Base-by-base conservation (phyloP, 2,888 invertebrate species). In the Aricia artaxerxes region DNA sequence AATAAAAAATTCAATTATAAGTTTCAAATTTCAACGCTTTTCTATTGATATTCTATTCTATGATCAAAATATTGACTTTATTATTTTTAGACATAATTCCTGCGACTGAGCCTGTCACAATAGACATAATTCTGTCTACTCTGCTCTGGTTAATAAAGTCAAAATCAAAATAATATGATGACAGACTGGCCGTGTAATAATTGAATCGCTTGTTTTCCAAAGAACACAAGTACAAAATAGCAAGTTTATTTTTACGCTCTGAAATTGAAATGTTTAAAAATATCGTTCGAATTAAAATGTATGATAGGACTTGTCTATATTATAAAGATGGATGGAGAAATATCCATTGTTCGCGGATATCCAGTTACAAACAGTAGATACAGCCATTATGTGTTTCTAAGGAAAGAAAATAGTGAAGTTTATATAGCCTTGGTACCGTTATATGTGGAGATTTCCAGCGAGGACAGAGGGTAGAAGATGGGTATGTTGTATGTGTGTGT, bases 381-480 rank as follows among this genome's bases (percentile, higher is more conserved):
- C 69, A 69, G 69, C 69, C 35, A 35, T 69, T 69, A 69, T 69
- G 35, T 69, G 38, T 69, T 64, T 64, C 35, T 49, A 75, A 72
- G 24, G 57, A 78, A 53, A 35, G 4, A 73, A 57, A 73, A 60
- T 49, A 31, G 13, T 75, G 11, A 64, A 69, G 7, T 76, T 53
- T 76, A 76, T 53, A 78, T 78, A 38, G 61, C 49, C 35, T 44
- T 57, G 57, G 73, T 73, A 78, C 78, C 81, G 80, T 81, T 82
- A 82, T 79, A 81, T 78, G 82, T 82, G 80, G 78, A 78, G 80
- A 79, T 77, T 82, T 80, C 79, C 81, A 82, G 80, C 77, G 79
- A 78, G 76, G 78, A n/a, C 78, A 44, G 78, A 78, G 78, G 69
- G 78, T 69, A 78, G 78, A 40, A 73, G 60, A n/a, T 77, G 57